Conservation (phyloP, 1,140 invertebrate species). For the Thrips palmi region DNA sequence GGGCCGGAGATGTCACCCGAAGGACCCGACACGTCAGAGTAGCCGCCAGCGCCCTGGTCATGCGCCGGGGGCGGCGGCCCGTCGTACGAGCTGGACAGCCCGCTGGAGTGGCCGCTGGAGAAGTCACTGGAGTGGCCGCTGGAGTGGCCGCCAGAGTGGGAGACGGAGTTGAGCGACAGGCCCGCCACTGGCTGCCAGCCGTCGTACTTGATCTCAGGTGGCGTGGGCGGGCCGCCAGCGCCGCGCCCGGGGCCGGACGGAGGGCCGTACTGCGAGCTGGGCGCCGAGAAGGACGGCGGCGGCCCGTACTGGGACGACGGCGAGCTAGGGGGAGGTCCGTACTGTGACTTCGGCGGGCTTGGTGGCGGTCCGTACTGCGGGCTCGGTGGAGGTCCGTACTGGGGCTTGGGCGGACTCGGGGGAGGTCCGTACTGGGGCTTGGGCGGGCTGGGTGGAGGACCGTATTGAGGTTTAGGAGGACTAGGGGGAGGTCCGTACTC, state of each 20-base stretch:
- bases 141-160: conserved; percentile 18
- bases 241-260: conserved; percentile 21
- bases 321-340: conserved; percentile 27
- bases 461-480: conserved; percentile 19
- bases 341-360: conserved; percentile 17
- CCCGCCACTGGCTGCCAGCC: conserved; percentile 69
- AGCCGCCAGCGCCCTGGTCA: too few species aligned
- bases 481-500: conserved; percentile 17
- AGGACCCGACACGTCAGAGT: too few species aligned
- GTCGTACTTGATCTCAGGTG: conserved; percentile 56
- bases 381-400: conserved; percentile 21
- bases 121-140: too few species aligned
- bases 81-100: too few species aligned
- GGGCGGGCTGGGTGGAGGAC: conserved; percentile 17
- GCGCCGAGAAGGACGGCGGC: conserved; percentile 22
- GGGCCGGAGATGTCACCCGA: too few species aligned
- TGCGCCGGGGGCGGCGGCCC: too few species aligned
- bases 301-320: too few species aligned
- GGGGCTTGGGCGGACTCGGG: conserved; percentile 21
- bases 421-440: conserved; percentile 24
- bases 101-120: too few species aligned
- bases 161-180: conserved; percentile 23
- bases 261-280: conserved; percentile 24
- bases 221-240: conserved; percentile 32
- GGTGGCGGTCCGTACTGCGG: conserved; percentile 18